Evolutionary conservation across 2,888 invertebrate genomes (phyloP), one percentile per base, ranked within the genome.

Genomic region (Folsomia candida): DNA sequence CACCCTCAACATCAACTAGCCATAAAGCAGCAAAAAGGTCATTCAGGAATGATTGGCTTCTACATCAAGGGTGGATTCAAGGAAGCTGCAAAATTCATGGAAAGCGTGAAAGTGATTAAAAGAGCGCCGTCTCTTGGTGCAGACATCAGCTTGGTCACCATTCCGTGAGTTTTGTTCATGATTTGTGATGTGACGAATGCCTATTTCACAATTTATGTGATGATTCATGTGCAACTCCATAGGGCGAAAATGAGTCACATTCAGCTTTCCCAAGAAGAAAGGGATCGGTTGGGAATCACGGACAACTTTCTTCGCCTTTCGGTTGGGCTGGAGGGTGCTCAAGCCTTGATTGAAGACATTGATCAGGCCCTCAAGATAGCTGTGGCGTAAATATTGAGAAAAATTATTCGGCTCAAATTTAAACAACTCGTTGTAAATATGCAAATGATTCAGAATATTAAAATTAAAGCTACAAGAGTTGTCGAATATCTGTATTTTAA

Each of bases 21-120:
- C 11, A 87, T 90, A 79, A 89, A 86, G 81, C 96, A 97, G 85
- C 89, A 89, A 76, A 87, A 88, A 66, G 94, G 94, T 0, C 92
- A 92, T 84, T 93, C 95, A 73, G 97, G 97, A 6, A 93, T 97
- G 85, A 86, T 98, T 80, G 90, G 93, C 25, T 93, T 97, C 81
- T 93, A 91, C 81, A 86, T 97, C 27, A 89, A 89, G 80, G 96
- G 95, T 1, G 90, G 87, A 3, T 81, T 91, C 47, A 85, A 88
- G 70, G 88, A 93, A 79, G 89, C 93, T 0, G 86, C 86, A 71
- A 89, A 86, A 68, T 92, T 97, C 81, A 84, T 96, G 25, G 87
- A 88, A 77, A 71, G 78, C 11, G 84, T 95, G 25, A 90, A 93
- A 85, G 80, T 94, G 25, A 94, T 97, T 83, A 89, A 28, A 26